Percentiles rank a stretch among this genome's conserved stretches.
Evolutionary conservation across 2,797 vertebrate species (phyloP).

Genomic region (Acanthopagrus latus): DNA sequence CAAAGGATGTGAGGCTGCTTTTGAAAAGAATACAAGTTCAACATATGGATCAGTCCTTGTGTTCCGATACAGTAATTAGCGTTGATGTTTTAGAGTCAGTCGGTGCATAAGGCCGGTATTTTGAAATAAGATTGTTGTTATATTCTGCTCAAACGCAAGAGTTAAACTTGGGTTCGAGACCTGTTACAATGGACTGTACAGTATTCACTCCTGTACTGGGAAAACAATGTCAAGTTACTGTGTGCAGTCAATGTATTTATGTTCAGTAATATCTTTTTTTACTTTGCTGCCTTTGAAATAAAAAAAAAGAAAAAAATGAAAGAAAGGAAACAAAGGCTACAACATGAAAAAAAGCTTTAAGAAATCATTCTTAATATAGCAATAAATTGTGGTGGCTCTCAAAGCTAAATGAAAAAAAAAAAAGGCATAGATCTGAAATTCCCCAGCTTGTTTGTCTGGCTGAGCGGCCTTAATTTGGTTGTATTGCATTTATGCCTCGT

Average conservation of each 20-base stretch:
- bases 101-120: neutral
- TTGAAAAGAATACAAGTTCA: conserved; percentile 37
- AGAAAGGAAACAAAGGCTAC: conserved; percentile 40
- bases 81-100: conserved; percentile 10
- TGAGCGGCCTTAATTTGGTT: conserved; percentile 81
- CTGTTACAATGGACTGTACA: conserved; percentile 40
- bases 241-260: conserved; percentile 49
- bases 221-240: conserved; percentile 23
- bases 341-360: conserved; percentile 60
- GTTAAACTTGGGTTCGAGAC: conserved; percentile 41
- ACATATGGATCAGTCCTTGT: conserved; percentile 37
- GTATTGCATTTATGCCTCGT: conserved; percentile 77
- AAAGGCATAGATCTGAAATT: conserved; percentile 71
- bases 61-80: conserved; percentile 1
- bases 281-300: conserved; percentile 40
- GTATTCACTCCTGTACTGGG: conserved; percentile 29
- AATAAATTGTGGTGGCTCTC: conserved; percentile 65
- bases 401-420: conserved; percentile 57
- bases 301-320: conserved; percentile 30
- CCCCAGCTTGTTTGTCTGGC: conserved; percentile 79
- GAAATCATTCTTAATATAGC: conserved; percentile 70
- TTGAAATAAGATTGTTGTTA: conserved; percentile 42
- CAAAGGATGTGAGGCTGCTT: conserved; percentile 44
- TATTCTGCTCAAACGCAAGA: conserved; percentile 18
- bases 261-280: conserved; percentile 34